phyloP scores from a whole-genome alignment of 1,140 invertebrate genomes.

The Matsumurasca onukii region DNA sequence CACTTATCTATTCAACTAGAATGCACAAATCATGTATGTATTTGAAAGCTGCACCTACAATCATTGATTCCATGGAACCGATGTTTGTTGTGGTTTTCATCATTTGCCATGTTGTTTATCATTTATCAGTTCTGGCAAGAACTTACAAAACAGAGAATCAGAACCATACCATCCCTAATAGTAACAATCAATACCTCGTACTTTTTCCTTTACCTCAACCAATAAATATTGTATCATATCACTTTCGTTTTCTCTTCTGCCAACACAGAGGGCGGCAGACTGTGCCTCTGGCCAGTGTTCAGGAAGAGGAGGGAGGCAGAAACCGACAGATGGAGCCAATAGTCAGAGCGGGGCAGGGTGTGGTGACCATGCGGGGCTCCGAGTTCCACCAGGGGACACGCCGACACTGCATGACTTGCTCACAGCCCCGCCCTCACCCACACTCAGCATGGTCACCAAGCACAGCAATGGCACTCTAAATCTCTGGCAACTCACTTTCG shows the following conservation, averaged over 20 bases:
- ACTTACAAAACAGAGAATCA: too few relatives aligned
- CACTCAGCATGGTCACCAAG: constrained; percentile 95
- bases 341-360: constrained; percentile 51
- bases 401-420: constrained; percentile 58
- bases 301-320: constrained; percentile 54
- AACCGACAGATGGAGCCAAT: constrained; percentile 37
- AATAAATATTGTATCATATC: background rate
- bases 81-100: too few relatives aligned
- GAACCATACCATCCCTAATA: too few relatives aligned
- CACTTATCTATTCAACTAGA: too few relatives aligned
- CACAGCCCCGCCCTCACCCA: constrained; percentile 67
- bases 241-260: background rate
- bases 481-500: constrained; percentile 96
- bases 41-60: too few relatives aligned
- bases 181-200: too few relatives aligned
- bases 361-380: constrained; percentile 47
- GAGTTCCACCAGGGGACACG: constrained; percentile 36
- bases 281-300: constrained; percentile 65
- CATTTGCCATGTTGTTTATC: too few relatives aligned
- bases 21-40: too few relatives aligned
- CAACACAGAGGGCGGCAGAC: constrained; percentile 44
- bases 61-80: too few relatives aligned
- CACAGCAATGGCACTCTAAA: constrained; percentile 98
- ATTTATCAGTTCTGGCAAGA: too few relatives aligned
- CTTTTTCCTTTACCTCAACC: too few relatives aligned